Base-by-base conservation (phyloP, 1,140 invertebrate species). In the Drosophila jambulina region DNA sequence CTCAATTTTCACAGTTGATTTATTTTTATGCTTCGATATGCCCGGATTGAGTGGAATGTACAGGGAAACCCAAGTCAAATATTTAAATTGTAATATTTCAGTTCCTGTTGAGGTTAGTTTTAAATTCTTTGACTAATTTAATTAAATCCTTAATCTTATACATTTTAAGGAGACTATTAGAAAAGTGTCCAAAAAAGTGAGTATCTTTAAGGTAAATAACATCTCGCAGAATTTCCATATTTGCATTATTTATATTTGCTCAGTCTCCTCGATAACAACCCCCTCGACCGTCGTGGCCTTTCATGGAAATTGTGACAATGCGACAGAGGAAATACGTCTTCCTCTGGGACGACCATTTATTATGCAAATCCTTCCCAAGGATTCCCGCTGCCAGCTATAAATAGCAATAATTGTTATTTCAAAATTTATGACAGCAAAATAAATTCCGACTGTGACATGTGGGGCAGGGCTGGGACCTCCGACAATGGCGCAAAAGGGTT, bases 341-440 rank as follows among this genome's bases (percentile, higher is more conserved):
- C 62, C 51, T 53, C 48, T 59, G 62, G 67, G 36, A 80, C 48
- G 68, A 54, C 42, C 49, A 54, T 71, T 65, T 59, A 68, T 58
- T 77, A 82, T 86, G 74, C 80, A 80, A 74, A 83, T 43, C 46
- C 46, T 13, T 45, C 27, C n/a, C 25, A 53, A 43, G 49, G 49
- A 27, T 60, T 56, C 27, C 51, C 54, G 29, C 3, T 38, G 62
- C 56, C 61, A 59, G 64, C 49, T 64, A 60, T 81, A 88, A 91
- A 78, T 79, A 75, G 63, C 70, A 76, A 85, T 88, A 88, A 90
- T 88, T 88, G 82, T 91, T 91, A 88, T 88, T 90, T 88, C 80
- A 88, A 88, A 85, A 90, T 88, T 90, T 88, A 88, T 88, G 85
- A 85, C 85, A 88, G 78, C 85, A 78, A 75, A 82, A 86, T 86